Evolutionary conservation across 2,888 invertebrate species (phyloP).

Genomic region (Maniola hyperantus): DNA sequence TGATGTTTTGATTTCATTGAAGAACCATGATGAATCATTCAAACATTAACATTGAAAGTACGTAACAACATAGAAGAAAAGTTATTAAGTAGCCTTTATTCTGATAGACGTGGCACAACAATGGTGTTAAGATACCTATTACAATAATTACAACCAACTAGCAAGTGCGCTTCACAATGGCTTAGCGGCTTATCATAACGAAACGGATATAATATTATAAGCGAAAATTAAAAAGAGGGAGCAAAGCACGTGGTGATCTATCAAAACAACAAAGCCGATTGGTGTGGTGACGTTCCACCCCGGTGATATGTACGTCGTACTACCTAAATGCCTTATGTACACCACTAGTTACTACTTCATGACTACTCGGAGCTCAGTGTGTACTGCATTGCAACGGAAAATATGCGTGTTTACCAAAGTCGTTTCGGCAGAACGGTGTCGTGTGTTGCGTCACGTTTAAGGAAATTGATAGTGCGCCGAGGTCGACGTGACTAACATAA

Average conservation of each 20-base stretch:
- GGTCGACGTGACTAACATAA: constrained; percentile 80
- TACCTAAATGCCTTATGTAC: constrained; percentile 84
- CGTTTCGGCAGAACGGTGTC: constrained; percentile 82
- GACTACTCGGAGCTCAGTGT: constrained; percentile 83
- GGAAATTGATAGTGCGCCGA: constrained; percentile 82
- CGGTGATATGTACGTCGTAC: constrained; percentile 82
- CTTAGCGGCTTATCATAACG: constrained; percentile 36
- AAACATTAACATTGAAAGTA: background rate
- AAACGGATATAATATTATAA: constrained; percentile 36
- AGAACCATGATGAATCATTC: background rate
- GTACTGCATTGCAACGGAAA: constrained; percentile 83
- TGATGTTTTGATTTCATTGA: background rate
- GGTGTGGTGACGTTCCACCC: constrained; percentile 81
- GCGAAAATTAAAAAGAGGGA: constrained; percentile 61
- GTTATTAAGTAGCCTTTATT: background rate
- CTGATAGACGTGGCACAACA: constrained; percentile 11
- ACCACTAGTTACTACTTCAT: constrained; percentile 82
- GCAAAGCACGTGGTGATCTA: constrained; percentile 78
- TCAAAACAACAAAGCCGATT: constrained; percentile 82
- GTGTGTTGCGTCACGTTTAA: constrained; percentile 81
- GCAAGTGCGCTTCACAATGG: constrained; percentile 26
- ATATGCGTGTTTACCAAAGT: constrained; percentile 83
- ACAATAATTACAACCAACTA: background rate
- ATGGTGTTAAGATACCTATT: constrained; percentile 6
- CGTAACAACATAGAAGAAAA: background rate